Base-by-base conservation (phyloP, 2,113 vertebrate species). In the Peromyscus maniculatus region DNA sequence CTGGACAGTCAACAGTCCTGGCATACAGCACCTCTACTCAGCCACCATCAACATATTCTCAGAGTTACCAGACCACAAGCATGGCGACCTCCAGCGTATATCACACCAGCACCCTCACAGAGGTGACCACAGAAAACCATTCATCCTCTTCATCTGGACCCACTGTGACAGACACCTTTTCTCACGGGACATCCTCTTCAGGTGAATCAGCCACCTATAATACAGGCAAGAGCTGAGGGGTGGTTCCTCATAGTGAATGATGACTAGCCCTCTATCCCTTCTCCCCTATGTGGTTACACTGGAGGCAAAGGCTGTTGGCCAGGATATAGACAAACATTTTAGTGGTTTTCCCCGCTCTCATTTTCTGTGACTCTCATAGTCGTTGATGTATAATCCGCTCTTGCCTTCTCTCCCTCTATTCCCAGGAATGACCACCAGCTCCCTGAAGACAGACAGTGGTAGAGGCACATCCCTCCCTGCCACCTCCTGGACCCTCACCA, bases 11-110 rank as follows among this genome's bases (percentile, higher is more conserved):
- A 36, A 69, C 86, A 4, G 1, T 52, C 26, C 31, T 9, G 4
- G 19, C 12, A 12, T 8, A 22, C 16, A 55, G 33, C 28, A n/a
- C 33, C 3, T 55, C 66, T 71, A 24, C 21, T n/a, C 86, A 26
- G 31, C 10, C 3, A 5, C 26, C 33, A 4, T 16, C 33, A 16
- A 4, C 21, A 13, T 52, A n/a, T 8, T n/a, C 66, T 55, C 86
- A 26, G 86, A 88, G 66, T 26, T 13, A n/a, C 46, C 3, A 0
- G 33, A 71, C 46, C 2, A 7, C 33, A 52, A 52, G 46, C 66
- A 55, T n/a, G 31, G 33, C 12, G 0, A 55, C 33, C 0, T 8
- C 64, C 46, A 55, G 11, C 6, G 2, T 0, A 2, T 52, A 66
- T 88, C 21, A 55, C 55, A 71, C 11, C 66, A 88, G 31, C 46